Evolutionary conservation across 2,113 vertebrate genomes (phyloP).

Genomic region (Grantiella picta): DNA sequence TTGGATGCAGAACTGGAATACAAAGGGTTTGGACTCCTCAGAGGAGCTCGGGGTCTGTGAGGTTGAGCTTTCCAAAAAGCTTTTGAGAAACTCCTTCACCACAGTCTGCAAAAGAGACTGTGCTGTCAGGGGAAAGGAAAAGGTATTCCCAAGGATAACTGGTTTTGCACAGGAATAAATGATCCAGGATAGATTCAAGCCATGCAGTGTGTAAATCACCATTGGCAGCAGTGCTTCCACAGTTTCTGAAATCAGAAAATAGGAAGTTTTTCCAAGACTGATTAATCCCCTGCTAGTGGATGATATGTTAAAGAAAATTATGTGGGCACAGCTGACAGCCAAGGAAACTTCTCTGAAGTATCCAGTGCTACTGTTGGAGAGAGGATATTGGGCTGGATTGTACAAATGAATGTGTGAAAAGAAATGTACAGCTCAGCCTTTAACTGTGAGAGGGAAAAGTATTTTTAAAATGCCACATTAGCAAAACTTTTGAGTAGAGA

Average conservation of each 20-base stretch:
- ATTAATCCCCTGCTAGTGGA: neutral
- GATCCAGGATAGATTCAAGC: neutral
- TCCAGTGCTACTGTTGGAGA: neutral
- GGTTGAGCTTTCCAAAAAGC: neutral
- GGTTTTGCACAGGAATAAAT: neutral
- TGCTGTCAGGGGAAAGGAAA: neutral
- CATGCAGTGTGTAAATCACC: neutral
- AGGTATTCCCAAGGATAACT: neutral
- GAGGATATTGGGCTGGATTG: neutral
- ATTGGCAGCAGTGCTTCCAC: neutral
- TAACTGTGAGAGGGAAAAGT: neutral
- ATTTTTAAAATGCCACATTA: neutral
- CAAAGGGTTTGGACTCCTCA: neutral
- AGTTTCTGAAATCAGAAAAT: neutral
- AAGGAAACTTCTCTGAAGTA: neutral
- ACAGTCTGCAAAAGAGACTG: neutral
- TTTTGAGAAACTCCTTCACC: neutral
- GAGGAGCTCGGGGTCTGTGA: accelerated
- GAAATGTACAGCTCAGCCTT: neutral
- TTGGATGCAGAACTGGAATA: neutral
- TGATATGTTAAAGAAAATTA: neutral
- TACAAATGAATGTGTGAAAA: neutral
- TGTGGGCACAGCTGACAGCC: neutral
- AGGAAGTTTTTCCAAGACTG: neutral
- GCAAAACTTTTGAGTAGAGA: neutral